phyloP scores from a whole-genome alignment of 2,888 invertebrate species.

The Dryomyza anilis region DNA sequence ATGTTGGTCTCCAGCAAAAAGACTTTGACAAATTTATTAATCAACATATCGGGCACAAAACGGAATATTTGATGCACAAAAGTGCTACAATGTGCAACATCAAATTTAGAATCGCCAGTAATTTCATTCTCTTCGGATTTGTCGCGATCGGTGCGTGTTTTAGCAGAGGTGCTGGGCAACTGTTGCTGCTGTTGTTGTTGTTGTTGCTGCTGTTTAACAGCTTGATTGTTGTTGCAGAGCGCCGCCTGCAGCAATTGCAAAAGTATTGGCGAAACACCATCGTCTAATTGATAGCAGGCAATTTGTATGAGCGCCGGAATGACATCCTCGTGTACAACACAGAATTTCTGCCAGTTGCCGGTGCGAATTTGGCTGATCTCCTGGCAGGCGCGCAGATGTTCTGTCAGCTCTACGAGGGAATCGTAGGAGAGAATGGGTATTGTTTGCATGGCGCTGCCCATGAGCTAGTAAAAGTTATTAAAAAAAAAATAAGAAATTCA shows the following conservation, averaged over 20 bases:
- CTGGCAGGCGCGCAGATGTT: constrained; percentile 90
- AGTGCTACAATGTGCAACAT: constrained; percentile 70
- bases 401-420: constrained; percentile 90
- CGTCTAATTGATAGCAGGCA: constrained; percentile 81
- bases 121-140: constrained; percentile 72
- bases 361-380: constrained; percentile 91
- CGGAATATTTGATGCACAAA: constrained; percentile 75
- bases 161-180: constrained; percentile 39
- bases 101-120: constrained; percentile 67
- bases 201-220: constrained; percentile 43
- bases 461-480: no score
- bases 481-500: not conserved
- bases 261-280: constrained; percentile 89
- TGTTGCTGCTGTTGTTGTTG: constrained; percentile 37
- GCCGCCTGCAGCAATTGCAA: constrained; percentile 89
- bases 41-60: constrained; percentile 63
- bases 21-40: constrained; percentile 77
- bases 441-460: constrained; percentile 39
- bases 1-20: constrained; percentile 93
- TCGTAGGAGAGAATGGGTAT: constrained; percentile 77
- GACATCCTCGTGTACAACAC: constrained; percentile 72
- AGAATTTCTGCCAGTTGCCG: constrained; percentile 94
- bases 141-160: constrained; percentile 67
- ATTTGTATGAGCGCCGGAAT: constrained; percentile 83
- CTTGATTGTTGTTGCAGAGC: constrained; percentile 68